Percentiles rank a stretch among this genome's conserved stretches.
Conservation (phyloP, 2,797 vertebrate species). For the Lophotriccus pileatus region DNA sequence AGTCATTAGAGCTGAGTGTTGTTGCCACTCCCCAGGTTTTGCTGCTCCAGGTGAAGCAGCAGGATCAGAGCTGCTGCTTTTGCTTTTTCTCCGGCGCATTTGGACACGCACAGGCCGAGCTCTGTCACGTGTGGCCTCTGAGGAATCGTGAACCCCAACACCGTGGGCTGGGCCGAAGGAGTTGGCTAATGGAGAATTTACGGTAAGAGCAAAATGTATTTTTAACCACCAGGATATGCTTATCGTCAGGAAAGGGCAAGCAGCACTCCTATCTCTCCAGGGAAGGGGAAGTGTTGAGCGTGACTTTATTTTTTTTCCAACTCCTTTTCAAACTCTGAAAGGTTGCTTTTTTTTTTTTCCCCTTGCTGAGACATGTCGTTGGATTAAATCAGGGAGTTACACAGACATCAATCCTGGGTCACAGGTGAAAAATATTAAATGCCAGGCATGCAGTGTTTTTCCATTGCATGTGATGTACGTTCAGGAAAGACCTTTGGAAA, state of each 20-base stretch:
- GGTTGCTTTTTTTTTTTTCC: neutral
- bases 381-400: constrained; percentile 42
- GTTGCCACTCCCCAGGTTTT: neutral
- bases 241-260: constrained; percentile 69
- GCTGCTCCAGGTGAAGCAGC: neutral
- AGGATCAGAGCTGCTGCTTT: neutral
- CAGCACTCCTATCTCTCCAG: constrained; percentile 21
- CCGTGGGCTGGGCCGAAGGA: neutral
- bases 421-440: constrained; percentile 48
- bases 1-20: neutral
- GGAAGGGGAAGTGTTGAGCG: constrained; percentile 30
- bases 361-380: neutral
- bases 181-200: constrained; percentile 33
- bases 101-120: fast-evolving
- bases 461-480: constrained; percentile 8
- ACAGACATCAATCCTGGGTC: constrained; percentile 13
- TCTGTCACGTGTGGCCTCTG: neutral
- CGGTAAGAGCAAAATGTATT: constrained; percentile 61
- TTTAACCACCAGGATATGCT: constrained; percentile 70
- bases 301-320: constrained; percentile 52
- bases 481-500: constrained; percentile 37
- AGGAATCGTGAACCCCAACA: neutral
- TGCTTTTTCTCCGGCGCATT: neutral
- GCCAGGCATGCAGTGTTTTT: constrained; percentile 22
- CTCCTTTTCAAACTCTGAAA: constrained; percentile 25